These are phyloP conservation scores for Hippocampus abdominalis DNA, from an alignment of 2,113 vertebrate species.

Conservation along the genomic window DNA sequence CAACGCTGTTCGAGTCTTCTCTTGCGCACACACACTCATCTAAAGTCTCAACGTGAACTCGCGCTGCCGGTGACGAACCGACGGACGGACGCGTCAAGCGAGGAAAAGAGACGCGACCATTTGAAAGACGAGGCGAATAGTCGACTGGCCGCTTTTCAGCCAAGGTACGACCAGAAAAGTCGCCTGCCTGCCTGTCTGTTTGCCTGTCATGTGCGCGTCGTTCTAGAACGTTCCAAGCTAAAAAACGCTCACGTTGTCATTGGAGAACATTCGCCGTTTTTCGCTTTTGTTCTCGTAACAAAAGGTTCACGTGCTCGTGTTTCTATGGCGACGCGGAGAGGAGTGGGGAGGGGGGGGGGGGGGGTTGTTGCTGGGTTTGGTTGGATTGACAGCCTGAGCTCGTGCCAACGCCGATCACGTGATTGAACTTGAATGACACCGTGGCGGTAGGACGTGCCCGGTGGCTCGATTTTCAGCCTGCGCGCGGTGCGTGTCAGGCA, in stretches of 20 bases:
- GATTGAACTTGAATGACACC: neutral
- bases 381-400: neutral
- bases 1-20: neutral
- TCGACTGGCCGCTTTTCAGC: neutral
- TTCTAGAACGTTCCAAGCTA: neutral
- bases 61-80: neutral
- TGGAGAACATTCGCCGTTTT: neutral
- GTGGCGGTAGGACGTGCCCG: neutral
- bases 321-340: neutral
- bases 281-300: neutral
- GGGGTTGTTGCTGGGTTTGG: neutral
- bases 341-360: no score
- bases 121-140: no score
- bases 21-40: rapidly evolving
- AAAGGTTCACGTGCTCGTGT: neutral
- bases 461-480: neutral
- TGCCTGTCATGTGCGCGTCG: neutral
- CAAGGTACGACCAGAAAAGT: neutral
- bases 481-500: neutral
- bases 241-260: neutral
- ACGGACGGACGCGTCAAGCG: neutral
- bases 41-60: neutral
- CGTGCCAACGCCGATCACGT: neutral
- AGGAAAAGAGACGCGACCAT: neutral
- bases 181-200: neutral